Evolutionary conservation across 2,113 vertebrate genomes (phyloP), one percentile per base, ranked within the genome.

Genomic region (Rhinichthys klamathensis): DNA sequence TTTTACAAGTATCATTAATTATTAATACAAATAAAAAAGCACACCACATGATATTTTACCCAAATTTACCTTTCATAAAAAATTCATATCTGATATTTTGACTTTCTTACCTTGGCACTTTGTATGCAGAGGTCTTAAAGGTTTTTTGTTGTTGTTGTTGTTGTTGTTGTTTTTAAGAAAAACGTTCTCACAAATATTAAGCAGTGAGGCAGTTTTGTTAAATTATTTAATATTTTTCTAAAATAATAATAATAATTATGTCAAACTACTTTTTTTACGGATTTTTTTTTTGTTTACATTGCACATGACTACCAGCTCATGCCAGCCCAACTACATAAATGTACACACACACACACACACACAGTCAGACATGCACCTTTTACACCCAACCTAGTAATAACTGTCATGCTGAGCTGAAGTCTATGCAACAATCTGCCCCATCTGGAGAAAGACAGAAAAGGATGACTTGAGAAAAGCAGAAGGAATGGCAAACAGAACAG

Each of bases 381-480:
- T 41, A 21, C 46, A 76, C 73, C 44, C 51, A 58, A 5, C 1
- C 51, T 38, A 58, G 44, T 78, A 38, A 78, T 13, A 78, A 78
- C 5, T 3, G 1, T 38, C 51, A 30, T 5, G n/a, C 51, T 38
- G 75, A 58, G 51, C 21, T 78, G 51, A 46, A 74, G 72, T 74
- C 72, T 79, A 61, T 78, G 54, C 12, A 61, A 80, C 58, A 61
- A 80, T 46, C 15, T 80, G 78, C 4, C 78, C 58, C 38, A 80
- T 65, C 58, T 80, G 78, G 38, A 46, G 58, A 65, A 46, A 46
- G 15, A 27, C 32, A 41, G 56, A 41, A 79, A 77, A 23, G 9
- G 30, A 58, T 58, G 27, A 5, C 30, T 18, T 56, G 27, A 80
- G 44, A 67, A 46, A 65, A 65, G 15, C 8, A 30, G 8, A 46